Conservation (phyloP, 2,113 vertebrate genomes). For the Pogonocichla stellata region DNA sequence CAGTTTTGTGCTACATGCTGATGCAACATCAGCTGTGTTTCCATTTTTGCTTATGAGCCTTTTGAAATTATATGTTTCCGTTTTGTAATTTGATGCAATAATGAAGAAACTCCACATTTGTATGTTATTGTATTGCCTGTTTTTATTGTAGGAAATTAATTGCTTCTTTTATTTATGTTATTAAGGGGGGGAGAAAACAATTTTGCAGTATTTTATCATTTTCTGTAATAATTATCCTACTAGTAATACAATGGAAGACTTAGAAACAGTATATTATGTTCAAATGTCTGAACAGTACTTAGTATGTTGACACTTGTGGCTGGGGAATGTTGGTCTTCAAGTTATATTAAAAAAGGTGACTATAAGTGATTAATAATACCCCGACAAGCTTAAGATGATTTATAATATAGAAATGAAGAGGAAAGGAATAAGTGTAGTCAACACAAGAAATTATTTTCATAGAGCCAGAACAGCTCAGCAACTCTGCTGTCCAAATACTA, state of each 20-base stretch:
- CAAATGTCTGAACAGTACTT: slow-evolving; percentile 48
- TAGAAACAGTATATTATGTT: slow-evolving; percentile 62
- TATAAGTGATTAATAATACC: slow-evolving; percentile 80
- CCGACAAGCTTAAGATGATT: slow-evolving; percentile 78
- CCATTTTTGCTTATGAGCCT: slow-evolving; percentile 82
- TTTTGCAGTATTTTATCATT: slow-evolving; percentile 78
- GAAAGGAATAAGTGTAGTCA: slow-evolving; percentile 70
- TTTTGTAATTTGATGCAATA: slow-evolving; percentile 84
- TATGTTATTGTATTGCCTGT: slow-evolving; percentile 84
- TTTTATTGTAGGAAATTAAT: slow-evolving; percentile 85
- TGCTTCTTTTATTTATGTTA: slow-evolving; percentile 82
- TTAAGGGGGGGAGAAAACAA: slow-evolving; percentile 75
- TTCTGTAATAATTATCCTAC: slow-evolving; percentile 81
- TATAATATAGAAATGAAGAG: slow-evolving; percentile 72
- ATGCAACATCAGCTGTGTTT: slow-evolving; percentile 83
- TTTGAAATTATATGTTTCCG: slow-evolving; percentile 85
- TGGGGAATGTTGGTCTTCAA: slow-evolving; percentile 72
- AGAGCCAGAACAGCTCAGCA: slow-evolving; percentile 71
- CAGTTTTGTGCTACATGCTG: slow-evolving; percentile 71
- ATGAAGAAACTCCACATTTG: slow-evolving; percentile 82
- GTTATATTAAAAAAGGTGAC: slow-evolving; percentile 71
- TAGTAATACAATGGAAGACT: slow-evolving; percentile 68
- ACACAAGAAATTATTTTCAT: slow-evolving; percentile 77
- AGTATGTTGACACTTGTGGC: slow-evolving; percentile 57
- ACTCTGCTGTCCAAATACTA: slow-evolving; percentile 2